Conservation (phyloP, 2,888 invertebrate genomes). For the Caenorhabditis uteleia region DNA sequence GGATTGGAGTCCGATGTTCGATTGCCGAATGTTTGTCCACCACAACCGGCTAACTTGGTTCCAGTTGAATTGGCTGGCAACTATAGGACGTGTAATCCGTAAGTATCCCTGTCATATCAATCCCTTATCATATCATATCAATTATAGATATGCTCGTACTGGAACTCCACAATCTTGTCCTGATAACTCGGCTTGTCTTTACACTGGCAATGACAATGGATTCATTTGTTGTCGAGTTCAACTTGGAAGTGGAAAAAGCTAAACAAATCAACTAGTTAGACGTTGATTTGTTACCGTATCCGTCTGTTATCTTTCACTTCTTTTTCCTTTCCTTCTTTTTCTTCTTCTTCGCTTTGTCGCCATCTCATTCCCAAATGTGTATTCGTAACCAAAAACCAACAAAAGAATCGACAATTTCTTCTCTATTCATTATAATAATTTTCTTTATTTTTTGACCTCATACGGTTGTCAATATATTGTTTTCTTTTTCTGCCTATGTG, state of each 20-base stretch:
- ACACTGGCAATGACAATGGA: conserved; percentile 67
- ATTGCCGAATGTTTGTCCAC: conserved; percentile 68
- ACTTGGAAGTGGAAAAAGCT: conserved; percentile 48
- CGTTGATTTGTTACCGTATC: neutral
- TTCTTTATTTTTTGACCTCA: no score
- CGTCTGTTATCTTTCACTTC: neutral
- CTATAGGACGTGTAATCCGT: conserved; percentile 55
- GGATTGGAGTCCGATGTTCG: conserved; percentile 67
- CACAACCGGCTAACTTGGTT: conserved; percentile 67
- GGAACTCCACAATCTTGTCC: conserved; percentile 66
- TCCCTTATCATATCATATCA: no score
- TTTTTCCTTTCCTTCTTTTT: neutral
- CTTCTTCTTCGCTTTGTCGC: conserved; percentile 19
- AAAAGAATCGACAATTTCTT: no score
- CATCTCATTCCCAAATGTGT: conserved; percentile 30
- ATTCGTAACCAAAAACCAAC: no score
- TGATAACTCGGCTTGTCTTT: conserved; percentile 65
- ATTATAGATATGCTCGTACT: conserved; percentile 57
- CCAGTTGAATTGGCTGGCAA: conserved; percentile 67
- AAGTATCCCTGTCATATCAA: conserved; percentile 7
- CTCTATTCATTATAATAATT: no score
- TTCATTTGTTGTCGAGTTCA: conserved; percentile 69
- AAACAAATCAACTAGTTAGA: conserved; percentile 4
- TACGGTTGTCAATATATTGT: no score
- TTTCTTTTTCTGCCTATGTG: no score